These are phyloP conservation scores for Daphoenositta chrysoptera DNA, from an alignment of 2,113 vertebrate species.

Conservation along the genomic window DNA sequence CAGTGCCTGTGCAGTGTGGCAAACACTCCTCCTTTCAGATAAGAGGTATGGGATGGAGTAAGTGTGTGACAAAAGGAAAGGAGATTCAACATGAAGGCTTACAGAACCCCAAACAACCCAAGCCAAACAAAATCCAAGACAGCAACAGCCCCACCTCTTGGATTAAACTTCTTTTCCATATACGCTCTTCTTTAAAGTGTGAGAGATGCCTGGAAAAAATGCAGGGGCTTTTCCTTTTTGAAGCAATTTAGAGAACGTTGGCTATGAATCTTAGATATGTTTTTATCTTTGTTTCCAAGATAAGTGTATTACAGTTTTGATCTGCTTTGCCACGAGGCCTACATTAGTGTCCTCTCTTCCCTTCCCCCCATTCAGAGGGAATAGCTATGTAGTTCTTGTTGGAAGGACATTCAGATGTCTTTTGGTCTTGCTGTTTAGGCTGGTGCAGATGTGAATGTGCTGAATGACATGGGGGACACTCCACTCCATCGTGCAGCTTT, in stretches of 20 bases:
- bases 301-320: neutral
- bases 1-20: neutral
- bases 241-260: neutral
- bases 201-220: neutral
- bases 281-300: neutral
- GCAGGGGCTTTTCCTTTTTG: neutral
- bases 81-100: neutral
- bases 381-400: neutral
- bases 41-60: neutral
- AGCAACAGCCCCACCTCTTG: neutral
- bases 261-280: neutral
- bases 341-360: neutral
- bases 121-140: neutral
- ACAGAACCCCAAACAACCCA: neutral
- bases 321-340: neutral
- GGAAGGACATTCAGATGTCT: neutral
- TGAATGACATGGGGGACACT: conserved; percentile 88
- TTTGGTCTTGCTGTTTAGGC: conserved; percentile 73
- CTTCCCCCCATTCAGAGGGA: neutral
- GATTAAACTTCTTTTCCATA: neutral
- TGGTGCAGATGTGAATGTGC: conserved; percentile 83
- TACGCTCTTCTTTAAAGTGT: neutral
- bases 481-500: conserved; percentile 87
- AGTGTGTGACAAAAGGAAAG: neutral
- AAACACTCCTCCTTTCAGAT: neutral